phyloP scores from a whole-genome alignment of 2,113 vertebrate species.

The Murina feae region DNA sequence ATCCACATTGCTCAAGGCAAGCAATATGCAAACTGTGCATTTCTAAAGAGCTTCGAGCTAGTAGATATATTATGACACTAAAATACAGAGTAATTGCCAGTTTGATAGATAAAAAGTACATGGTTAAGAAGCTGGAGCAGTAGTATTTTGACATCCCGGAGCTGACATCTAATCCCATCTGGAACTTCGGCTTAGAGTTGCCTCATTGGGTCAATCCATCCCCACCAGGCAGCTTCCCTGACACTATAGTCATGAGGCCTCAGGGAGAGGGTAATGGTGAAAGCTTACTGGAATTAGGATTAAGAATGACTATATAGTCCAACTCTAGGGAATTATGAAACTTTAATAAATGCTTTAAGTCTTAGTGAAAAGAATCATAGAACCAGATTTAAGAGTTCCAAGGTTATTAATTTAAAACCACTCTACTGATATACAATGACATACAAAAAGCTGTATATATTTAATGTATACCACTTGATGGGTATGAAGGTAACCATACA shows the following conservation, averaged over 20 bases:
- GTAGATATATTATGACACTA: neutral
- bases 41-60: neutral
- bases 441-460: neutral
- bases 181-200: neutral
- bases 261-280: neutral
- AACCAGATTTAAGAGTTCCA: neutral
- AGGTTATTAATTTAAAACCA: neutral
- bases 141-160: rapidly evolving
- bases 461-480: neutral
- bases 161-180: rapidly evolving
- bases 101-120: neutral
- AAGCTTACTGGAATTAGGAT: neutral
- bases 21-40: neutral
- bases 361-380: neutral
- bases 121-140: neutral
- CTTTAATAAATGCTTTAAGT: neutral
- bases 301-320: neutral
- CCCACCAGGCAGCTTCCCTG: neutral
- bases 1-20: neutral
- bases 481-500: neutral
- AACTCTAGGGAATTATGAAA: neutral
- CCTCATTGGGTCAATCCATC: neutral
- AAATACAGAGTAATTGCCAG: neutral
- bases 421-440: neutral
- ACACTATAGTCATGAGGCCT: neutral